Percentiles rank a stretch among this genome's conserved stretches.
Conservation (phyloP, 1,140 invertebrate species). For the Heliconius hewitsoni region DNA sequence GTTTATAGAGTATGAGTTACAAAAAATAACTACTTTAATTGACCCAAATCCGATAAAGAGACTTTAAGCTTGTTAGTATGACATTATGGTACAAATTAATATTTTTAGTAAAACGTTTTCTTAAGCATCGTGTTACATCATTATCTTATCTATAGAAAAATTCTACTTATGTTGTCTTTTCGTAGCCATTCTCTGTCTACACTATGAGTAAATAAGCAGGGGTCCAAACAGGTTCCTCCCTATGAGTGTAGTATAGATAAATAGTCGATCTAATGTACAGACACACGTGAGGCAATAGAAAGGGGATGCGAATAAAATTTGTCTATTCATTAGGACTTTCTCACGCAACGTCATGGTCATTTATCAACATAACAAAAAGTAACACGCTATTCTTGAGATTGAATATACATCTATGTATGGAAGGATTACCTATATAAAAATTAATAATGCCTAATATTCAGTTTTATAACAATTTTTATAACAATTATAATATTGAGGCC, state of each 20-base stretch:
- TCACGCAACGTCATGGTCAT: slow-evolving; percentile 55
- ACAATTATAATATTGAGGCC: too few species aligned
- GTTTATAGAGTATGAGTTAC: too few species aligned
- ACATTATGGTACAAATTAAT: not conserved
- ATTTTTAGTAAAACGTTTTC: too few species aligned
- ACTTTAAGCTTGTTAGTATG: slow-evolving; percentile 4
- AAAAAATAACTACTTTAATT: not conserved
- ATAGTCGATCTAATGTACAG: slow-evolving; percentile 45
- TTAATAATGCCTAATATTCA: too few species aligned
- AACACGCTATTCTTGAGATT: not conserved
- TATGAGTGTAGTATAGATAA: slow-evolving; percentile 51
- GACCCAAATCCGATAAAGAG: not conserved
- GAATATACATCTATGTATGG: not conserved
- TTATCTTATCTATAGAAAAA: not conserved
- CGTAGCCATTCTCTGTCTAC: not conserved
- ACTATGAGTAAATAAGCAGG: slow-evolving; percentile 36
- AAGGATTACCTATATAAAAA: slow-evolving; percentile 1
- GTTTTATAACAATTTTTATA: too few species aligned
- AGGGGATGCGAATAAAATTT: slow-evolving; percentile 48
- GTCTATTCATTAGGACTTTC: slow-evolving; percentile 59
- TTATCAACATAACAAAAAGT: slow-evolving; percentile 23
- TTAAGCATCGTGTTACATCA: not conserved
- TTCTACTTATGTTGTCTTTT: not conserved
- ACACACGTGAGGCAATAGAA: slow-evolving; percentile 38
- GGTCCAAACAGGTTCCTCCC: slow-evolving; percentile 61